Conservation (phyloP, 2,113 vertebrate species). For the Sebastes fasciatus region DNA sequence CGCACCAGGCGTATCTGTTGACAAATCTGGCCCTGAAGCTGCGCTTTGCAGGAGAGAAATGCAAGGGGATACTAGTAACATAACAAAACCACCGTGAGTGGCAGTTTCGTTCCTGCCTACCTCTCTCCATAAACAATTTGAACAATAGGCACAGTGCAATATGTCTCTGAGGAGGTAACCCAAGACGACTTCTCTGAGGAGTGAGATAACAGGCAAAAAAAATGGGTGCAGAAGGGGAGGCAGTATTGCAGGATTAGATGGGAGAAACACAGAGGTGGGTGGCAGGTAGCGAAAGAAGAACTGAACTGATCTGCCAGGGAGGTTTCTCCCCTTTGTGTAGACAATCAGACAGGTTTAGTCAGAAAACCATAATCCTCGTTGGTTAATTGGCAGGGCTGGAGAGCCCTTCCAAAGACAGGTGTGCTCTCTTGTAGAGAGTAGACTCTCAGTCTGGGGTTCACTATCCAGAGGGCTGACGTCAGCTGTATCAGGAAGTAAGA, state of each 20-base stretch:
- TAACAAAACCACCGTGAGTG: conserved; percentile 69
- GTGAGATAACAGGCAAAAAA: conserved; percentile 43
- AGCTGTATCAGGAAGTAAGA: conserved; percentile 5
- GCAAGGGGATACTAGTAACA: conserved; percentile 71
- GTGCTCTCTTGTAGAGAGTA: conserved; percentile 25
- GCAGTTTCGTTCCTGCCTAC: conserved; percentile 79
- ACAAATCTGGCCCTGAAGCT: conserved; percentile 36
- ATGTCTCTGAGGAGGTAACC: conserved; percentile 70
- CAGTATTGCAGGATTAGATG: conserved; percentile 48
- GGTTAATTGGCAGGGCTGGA: conserved; percentile 41
- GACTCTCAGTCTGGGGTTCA: conserved; percentile 32
- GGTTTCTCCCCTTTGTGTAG: conserved; percentile 65
- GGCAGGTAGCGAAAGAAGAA: conserved; percentile 28
- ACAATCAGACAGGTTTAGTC: conserved; percentile 46
- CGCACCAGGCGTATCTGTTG: conserved; percentile 33
- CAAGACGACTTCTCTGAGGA: conserved; percentile 48
- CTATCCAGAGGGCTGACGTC: conserved; percentile 37
- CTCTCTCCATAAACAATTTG: conserved; percentile 63
- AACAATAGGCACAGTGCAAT: conserved; percentile 62
- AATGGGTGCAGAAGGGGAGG: conserved; percentile 16
- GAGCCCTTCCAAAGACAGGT: conserved; percentile 54
- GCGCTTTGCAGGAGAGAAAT: conserved; percentile 29
- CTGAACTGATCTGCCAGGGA: conserved; percentile 42
- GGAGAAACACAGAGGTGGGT: conserved; percentile 40
- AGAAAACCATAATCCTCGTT: conserved; percentile 52